These are phyloP conservation scores for Megastigmus dorsalis DNA, from an alignment of 2,888 invertebrate genomes.

Conservation along the genomic window DNA sequence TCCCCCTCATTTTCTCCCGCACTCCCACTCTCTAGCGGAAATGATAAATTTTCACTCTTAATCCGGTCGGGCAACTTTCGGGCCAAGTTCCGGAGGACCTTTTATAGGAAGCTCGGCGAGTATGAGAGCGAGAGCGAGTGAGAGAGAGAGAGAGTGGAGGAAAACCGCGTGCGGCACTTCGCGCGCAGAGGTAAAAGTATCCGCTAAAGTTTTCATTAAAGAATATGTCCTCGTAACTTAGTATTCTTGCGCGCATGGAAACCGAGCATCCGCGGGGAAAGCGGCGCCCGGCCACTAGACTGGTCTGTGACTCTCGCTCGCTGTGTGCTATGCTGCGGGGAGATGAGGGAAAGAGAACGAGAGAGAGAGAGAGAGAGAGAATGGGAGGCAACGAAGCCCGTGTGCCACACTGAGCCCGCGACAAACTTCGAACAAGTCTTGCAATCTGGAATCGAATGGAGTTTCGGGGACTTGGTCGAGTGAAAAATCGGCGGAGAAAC, in stretches of 20 bases:
- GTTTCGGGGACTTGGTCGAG: slow-evolving; percentile 68
- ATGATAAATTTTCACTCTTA: slow-evolving; percentile 48
- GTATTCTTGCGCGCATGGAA: slow-evolving; percentile 32
- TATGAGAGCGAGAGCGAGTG: not conserved
- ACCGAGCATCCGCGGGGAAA: slow-evolving; percentile 36
- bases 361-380: not conserved
- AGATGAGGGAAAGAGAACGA: too few relatives aligned
- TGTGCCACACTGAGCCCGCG: slow-evolving; percentile 48
- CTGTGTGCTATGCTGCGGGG: too few relatives aligned
- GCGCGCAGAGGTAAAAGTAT: slow-evolving; percentile 40
- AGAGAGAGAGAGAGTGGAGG: not conserved
- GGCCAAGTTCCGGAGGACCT: slow-evolving; percentile 3
- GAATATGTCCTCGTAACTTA: slow-evolving; percentile 54
- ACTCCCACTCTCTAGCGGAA: not conserved
- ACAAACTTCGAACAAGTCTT: slow-evolving; percentile 70
- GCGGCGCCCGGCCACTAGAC: slow-evolving; percentile 5
- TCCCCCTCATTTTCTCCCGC: not conserved
- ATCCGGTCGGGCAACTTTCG: slow-evolving; percentile 24
- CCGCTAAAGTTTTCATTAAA: slow-evolving; percentile 55
- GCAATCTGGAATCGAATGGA: slow-evolving; percentile 71
- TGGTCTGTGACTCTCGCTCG: not conserved
- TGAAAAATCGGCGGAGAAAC: slow-evolving; percentile 71
- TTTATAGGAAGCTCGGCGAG: not conserved
- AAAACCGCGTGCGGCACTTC: not conserved
- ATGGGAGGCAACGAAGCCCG: slow-evolving; percentile 12